phyloP scores from a whole-genome alignment of 1,140 invertebrate species.

The Euglossa dilemma region DNA sequence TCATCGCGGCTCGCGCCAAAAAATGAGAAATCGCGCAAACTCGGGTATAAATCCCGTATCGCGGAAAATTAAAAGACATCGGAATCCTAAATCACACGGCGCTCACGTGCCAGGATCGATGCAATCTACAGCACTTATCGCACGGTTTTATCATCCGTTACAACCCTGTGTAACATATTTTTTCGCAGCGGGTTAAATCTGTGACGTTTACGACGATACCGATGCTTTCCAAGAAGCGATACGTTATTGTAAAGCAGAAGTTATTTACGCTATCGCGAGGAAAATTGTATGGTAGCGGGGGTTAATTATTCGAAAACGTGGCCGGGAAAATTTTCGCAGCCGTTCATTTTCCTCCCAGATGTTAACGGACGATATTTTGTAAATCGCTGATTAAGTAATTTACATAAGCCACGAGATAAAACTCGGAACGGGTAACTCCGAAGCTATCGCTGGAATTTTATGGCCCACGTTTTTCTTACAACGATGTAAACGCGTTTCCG shows the following conservation, averaged over 20 bases:
- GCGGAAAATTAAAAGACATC: background rate
- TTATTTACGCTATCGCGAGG: background rate
- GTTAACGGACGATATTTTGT: constrained; percentile 15
- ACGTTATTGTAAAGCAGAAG: background rate
- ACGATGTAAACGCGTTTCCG: background rate
- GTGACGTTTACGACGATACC: background rate
- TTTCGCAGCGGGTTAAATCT: background rate
- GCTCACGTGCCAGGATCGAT: background rate
- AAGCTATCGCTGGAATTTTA: background rate
- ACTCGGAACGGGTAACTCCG: background rate
- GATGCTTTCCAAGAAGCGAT: background rate
- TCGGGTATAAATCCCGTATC: background rate
- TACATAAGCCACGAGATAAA: constrained; percentile 28
- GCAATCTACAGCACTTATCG: background rate
- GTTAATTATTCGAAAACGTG: background rate
- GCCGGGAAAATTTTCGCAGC: background rate
- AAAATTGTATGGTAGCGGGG: background rate
- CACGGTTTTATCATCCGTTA: background rate
- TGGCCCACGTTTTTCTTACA: background rate
- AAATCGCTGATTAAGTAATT: constrained; percentile 32
- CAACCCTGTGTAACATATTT: background rate
- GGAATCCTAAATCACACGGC: background rate
- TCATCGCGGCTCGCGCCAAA: no score
- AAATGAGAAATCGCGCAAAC: no score
- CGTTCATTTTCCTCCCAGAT: constrained; percentile 23